Base-by-base conservation (phyloP, 2,797 vertebrate species). In the Sphaeramia orbicularis region DNA sequence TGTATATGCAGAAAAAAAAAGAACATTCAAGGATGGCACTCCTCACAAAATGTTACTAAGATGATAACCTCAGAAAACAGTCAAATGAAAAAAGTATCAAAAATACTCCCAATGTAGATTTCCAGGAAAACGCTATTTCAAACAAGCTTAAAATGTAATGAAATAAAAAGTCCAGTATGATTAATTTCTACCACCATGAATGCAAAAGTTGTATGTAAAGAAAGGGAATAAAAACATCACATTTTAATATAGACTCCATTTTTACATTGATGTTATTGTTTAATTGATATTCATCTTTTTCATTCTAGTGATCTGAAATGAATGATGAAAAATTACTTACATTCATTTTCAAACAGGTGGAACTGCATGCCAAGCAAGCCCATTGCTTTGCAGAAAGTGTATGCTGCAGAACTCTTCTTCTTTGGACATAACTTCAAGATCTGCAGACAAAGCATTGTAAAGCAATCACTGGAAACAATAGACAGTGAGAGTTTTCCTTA, bases 391-490 rank as follows among this genome's bases (percentile, higher is more conserved):
- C 97, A 99, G 90, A 99, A 99, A 0, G 96, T 99, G 80, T 99
- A 99, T 0, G 98, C 98, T n/a, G 97, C 97, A 10, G 97, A 95
- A 51, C 96, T 98, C 88, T 98, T 99, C 95, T 98, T 99, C 93
- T 99, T 99, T 27, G 97, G 98, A 86, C 97, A 99, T 71, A 99
- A 94, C 91, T 99, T 99, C 84, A 99, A 94, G 74, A 99, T 99
- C 98, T 99, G 90, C 58, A 66, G 64, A 42, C 32, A 61, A 51
- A 19, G 6, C 7, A 42, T 10, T 4, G 12, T 7, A 14, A 49
- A 24, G 10, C 10, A 45, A 45, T 15, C 5, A 45, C 11, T 10
- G 16, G 14, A 52, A 38, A 53, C 6, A 21, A 45, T 14, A 4
- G 53, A n/a, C 47, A 50, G 61, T 11, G n/a, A 32, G 13, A n/a